These are phyloP conservation scores for Mionectes macconnelli DNA, from an alignment of 2,113 vertebrate species.

Conservation along the genomic window DNA sequence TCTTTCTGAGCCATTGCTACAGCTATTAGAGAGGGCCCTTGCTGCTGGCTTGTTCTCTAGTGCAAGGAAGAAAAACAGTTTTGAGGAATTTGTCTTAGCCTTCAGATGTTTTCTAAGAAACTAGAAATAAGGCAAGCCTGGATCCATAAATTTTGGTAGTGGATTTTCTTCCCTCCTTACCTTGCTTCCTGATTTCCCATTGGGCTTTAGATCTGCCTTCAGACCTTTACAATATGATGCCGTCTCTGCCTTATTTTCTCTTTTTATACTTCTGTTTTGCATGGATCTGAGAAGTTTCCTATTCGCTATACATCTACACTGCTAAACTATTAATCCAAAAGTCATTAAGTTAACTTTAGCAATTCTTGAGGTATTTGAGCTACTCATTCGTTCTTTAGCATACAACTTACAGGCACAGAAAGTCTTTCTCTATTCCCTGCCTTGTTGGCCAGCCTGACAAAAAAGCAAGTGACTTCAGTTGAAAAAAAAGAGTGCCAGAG, in stretches of 20 bases:
- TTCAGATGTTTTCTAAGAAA: neutral
- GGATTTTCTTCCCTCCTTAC: neutral
- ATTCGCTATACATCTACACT: neutral
- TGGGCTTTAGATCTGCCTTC: neutral
- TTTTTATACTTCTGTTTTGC: neutral
- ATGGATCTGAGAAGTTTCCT: neutral
- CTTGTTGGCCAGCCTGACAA: neutral
- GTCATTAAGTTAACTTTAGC: neutral
- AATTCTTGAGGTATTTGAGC: neutral
- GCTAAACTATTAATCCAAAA: neutral
- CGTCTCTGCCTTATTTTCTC: neutral
- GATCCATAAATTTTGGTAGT: neutral
- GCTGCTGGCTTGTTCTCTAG: neutral
- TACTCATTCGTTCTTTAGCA: neutral
- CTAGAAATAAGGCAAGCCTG: neutral
- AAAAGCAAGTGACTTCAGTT: neutral
- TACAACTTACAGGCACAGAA: neutral
- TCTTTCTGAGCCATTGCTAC: neutral
- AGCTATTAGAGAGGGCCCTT: neutral
- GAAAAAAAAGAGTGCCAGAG: neutral
- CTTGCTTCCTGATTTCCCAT: neutral
- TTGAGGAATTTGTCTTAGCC: neutral
- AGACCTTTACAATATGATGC: neutral
- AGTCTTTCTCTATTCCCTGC: neutral
- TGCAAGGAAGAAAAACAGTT: neutral